Base-by-base conservation (phyloP, 1,140 invertebrate genomes). In the Ips typographus region DNA sequence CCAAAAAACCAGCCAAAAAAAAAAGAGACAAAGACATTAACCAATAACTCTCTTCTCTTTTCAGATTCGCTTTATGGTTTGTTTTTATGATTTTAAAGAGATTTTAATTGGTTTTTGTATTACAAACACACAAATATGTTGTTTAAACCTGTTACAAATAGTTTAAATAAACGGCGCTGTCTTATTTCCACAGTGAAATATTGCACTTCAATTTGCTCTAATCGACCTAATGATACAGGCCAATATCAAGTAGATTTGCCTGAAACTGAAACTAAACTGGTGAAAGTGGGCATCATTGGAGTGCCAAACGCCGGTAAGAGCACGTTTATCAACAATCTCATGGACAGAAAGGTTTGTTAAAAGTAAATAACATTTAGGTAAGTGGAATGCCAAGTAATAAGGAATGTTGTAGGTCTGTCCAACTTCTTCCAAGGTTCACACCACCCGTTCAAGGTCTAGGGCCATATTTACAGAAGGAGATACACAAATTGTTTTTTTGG, bases 271-370 rank as follows among this genome's bases (percentile, higher is more conserved):
- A 73, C 65, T 3, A 88, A 84, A 77, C 77, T 91, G 7, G 80
- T 98, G 5, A 91, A 90, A 82, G 89, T 98, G 40, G 92, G 94
- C 3, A 88, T 98, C 40, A 85, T 98, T 71, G 96, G 96, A 5
- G 81, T 90, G 8, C 95, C 96, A 36, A 98, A 98, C 85, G 88
- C 88, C 68, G 96, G 96, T 51, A 98, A 98, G 82, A 98, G 95
- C 82, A 97, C 95, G 1, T 82, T 98, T 2, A 90, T 96, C 42
- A 98, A 98, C 84, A 84, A 87, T 76, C 84, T 98, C 39, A 84
- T 93, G 47, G 85, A 89, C 55, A 87, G 92, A 83, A 89, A 89
- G 78, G 93, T 94, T 84, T 43, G 5, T 41, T 2, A 8, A 58
- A 7, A 38, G 5, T 58, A 1, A 63, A 41, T 47, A 47, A 65